Percentiles rank a stretch among this genome's conserved stretches.
These are phyloP conservation scores for Micromussa lordhowensis DNA, from an alignment of 92 coral and sea anemone species.

Conservation along the genomic window DNA sequence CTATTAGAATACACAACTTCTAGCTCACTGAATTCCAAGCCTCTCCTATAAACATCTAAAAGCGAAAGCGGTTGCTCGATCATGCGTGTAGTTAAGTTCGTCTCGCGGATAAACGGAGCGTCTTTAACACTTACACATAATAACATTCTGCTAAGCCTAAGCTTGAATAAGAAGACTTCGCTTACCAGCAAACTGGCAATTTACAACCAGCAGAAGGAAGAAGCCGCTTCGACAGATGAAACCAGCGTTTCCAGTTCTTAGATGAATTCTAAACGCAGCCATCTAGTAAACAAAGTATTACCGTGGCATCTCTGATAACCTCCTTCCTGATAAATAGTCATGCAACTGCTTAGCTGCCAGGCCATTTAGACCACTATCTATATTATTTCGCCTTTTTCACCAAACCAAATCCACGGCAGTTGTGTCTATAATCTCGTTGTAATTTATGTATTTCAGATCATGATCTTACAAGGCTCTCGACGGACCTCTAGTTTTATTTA, in stretches of 20 bases:
- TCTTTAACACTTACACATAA: not conserved
- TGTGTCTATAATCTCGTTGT: no score
- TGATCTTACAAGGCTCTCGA: no score
- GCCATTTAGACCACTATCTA: no score
- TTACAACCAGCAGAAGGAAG: not conserved
- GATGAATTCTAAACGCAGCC: not conserved
- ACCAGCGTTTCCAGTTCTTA: not conserved
- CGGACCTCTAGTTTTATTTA: no score
- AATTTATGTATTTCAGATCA: no score
- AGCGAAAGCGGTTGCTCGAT: not conserved
- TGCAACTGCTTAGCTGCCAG: not conserved
- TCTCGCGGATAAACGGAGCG: not conserved
- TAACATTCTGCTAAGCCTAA: not conserved
- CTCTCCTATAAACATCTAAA: not conserved
- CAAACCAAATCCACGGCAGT: no score
- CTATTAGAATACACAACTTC: not conserved
- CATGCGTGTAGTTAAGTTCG: not conserved
- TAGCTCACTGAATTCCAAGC: not conserved
- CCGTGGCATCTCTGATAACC: not conserved
- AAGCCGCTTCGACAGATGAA: not conserved
- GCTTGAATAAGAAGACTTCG: not conserved
- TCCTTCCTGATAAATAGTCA: not conserved
- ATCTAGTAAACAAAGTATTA: not conserved
- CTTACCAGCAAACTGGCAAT: not conserved
- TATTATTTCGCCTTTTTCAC: no score